These are phyloP conservation scores for Hydractinia symbiolongicarpus DNA, from an alignment of 30 jellyfish, hydroid and myxozoan genomes.

Conservation along the genomic window DNA sequence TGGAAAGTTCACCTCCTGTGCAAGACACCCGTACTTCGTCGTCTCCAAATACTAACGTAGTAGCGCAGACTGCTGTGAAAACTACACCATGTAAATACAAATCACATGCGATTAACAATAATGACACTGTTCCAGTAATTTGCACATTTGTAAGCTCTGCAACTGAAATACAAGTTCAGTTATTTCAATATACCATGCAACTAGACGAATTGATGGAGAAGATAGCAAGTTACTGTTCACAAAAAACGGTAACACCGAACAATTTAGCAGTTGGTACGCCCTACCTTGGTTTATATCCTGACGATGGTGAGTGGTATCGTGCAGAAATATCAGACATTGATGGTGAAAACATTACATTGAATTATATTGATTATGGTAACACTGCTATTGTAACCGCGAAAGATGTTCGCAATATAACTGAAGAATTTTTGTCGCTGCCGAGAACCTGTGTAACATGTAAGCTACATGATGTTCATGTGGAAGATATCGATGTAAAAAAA, in stretches of 20 bases:
- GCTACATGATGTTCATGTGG: conserved; percentile 43
- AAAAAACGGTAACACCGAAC: not conserved
- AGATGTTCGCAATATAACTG: conserved; percentile 32
- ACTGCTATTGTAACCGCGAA: conserved; percentile 36
- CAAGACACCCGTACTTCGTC: conserved; percentile 9
- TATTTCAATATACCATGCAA: conserved; percentile 20
- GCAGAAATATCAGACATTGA: conserved; percentile 1
- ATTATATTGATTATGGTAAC: conserved; percentile 58
- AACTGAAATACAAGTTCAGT: conserved; percentile 36
- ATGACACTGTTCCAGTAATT: not conserved
- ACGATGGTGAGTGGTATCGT: conserved; percentile 38
- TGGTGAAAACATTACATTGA: conserved; percentile 26
- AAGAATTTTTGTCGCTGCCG: conserved; percentile 36
- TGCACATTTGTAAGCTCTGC: conserved; percentile 34
- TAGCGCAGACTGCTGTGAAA: not conserved
- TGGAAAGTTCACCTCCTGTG: not conserved
- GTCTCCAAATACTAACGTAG: not conserved
- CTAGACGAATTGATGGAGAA: conserved; percentile 55
- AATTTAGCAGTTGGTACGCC: conserved; percentile 6
- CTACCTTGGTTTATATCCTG: conserved; percentile 16
- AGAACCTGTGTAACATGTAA: conserved; percentile 24
- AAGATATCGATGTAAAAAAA: conserved; percentile 27
- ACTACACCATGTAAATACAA: conserved; percentile 10
- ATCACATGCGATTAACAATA: not conserved
- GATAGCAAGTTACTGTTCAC: conserved; percentile 6